A percentile compares a stretch with the other conserved stretches of the same genome.
These are phyloP conservation scores for Falco concolor DNA, from an alignment of 2,797 vertebrate species.

Conservation along the genomic window DNA sequence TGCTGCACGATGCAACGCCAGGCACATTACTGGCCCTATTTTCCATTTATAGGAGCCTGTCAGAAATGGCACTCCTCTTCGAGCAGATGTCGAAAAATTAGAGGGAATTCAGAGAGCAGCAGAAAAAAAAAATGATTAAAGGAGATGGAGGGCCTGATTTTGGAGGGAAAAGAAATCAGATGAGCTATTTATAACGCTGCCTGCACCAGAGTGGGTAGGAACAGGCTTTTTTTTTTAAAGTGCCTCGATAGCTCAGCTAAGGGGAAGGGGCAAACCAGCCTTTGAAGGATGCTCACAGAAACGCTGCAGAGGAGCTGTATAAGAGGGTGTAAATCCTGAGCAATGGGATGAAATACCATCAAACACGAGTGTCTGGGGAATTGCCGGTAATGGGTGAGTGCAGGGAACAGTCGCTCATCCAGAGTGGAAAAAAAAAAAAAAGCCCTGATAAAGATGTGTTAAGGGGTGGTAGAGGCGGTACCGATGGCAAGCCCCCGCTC, in stretches of 20 bases:
- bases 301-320: not conserved
- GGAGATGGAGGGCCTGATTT: constrained; percentile 51
- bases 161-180: constrained; percentile 50
- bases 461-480: not conserved
- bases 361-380: not conserved
- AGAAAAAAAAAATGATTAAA: constrained; percentile 30
- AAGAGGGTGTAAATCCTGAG: not conserved
- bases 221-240: not conserved
- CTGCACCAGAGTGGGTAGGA: not conserved
- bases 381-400: fast-evolving
- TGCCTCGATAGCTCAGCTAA: not conserved
- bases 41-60: constrained; percentile 39
- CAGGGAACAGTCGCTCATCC: not conserved
- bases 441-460: not conserved
- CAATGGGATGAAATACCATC: not conserved
- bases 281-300: not conserved
- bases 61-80: constrained; percentile 18
- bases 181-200: constrained; percentile 26
- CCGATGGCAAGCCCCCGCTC: not conserved
- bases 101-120: constrained; percentile 53
- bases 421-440: not conserved
- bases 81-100: constrained; percentile 51
- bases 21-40: not conserved
- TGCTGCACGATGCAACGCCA: not conserved
- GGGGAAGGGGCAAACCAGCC: not conserved